Evolutionary conservation across 1,140 invertebrate species (phyloP).

Genomic region (Drosophila neocordata): DNA sequence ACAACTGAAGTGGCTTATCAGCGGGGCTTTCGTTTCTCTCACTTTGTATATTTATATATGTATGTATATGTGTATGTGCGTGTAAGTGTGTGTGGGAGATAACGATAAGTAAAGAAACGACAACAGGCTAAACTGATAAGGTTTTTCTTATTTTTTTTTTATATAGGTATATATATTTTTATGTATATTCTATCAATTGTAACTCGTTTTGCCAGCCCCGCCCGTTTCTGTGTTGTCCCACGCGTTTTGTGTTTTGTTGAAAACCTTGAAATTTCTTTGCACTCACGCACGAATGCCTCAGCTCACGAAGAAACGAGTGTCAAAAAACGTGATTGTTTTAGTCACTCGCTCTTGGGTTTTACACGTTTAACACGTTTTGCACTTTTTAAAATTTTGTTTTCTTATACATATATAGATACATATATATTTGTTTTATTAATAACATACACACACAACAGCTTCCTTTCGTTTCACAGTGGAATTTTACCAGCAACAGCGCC

Average conservation of each 20-base stretch:
- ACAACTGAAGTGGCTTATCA: slow-evolving; percentile 52
- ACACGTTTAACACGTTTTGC: slow-evolving; percentile 61
- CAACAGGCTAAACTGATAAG: slow-evolving; percentile 37
- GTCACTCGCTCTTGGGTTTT: slow-evolving; percentile 20
- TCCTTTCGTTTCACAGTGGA: slow-evolving; percentile 70
- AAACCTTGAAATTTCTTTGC: slow-evolving; percentile 62
- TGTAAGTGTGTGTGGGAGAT: slow-evolving; percentile 35
- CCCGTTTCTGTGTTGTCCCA: slow-evolving; percentile 35
- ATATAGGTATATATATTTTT: slow-evolving; percentile 21
- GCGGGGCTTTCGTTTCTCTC: slow-evolving; percentile 22
- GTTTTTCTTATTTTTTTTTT: slow-evolving; percentile 27
- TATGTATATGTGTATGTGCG: slow-evolving; percentile 19
- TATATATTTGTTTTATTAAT: slow-evolving; percentile 72
- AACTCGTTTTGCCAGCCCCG: slow-evolving; percentile 31
- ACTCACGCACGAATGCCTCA: slow-evolving; percentile 33
- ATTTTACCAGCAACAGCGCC: slow-evolving; percentile 67
- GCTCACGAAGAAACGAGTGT: slow-evolving; percentile 45
- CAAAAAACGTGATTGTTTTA: slow-evolving; percentile 66
- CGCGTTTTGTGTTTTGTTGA: slow-evolving; percentile 37
- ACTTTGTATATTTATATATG: too few species aligned
- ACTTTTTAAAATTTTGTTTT: slow-evolving; percentile 44
- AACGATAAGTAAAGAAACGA: slow-evolving; percentile 46
- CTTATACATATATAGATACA: slow-evolving; percentile 5
- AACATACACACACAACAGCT: slow-evolving; percentile 58
- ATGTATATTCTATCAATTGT: slow-evolving; percentile 31